Evolutionary conservation across 53 echinoderm and acorn worm genomes (phyloP).

Genomic region (Hippasteria phrygiana): DNA sequence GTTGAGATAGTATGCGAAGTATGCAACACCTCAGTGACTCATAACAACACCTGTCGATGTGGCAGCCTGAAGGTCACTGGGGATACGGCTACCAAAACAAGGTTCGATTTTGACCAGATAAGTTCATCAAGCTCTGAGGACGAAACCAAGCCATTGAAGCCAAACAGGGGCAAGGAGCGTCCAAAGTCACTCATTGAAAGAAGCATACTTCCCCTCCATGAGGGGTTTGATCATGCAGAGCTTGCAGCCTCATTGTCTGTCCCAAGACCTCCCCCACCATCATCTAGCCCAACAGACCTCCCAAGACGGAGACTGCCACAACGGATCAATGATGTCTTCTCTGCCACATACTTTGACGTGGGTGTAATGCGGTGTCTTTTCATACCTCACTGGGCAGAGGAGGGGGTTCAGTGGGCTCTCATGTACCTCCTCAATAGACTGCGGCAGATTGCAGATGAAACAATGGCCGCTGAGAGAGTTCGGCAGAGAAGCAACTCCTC

Average conservation of each 20-base stretch:
- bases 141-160: slow-evolving; percentile 57
- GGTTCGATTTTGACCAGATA: slow-evolving; percentile 57
- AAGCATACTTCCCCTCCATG: slow-evolving; percentile 50
- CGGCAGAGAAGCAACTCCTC: slow-evolving; percentile 96
- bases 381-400: slow-evolving; percentile 96
- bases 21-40: slow-evolving; percentile 85
- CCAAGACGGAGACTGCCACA: slow-evolving; percentile 71
- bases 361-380: slow-evolving; percentile 98
- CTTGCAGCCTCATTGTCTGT: slow-evolving; percentile 58
- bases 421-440: slow-evolving; percentile 87
- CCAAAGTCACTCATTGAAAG: slow-evolving; percentile 62
- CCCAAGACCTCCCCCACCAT: slow-evolving; percentile 51
- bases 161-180: slow-evolving; percentile 49
- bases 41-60: slow-evolving; percentile 81
- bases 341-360: slow-evolving; percentile 97
- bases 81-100: slow-evolving; percentile 49
- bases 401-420: slow-evolving; percentile 96
- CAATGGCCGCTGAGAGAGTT: slow-evolving; percentile 85
- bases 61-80: slow-evolving; percentile 85
- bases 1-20: slow-evolving; percentile 94
- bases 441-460: slow-evolving; percentile 88
- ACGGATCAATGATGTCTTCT: slow-evolving; percentile 85
- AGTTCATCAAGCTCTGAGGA: slow-evolving; percentile 62
- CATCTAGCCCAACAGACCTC: slow-evolving; percentile 45
- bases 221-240: slow-evolving; percentile 55